Base-by-base conservation (phyloP, 2,113 vertebrate genomes). In the Micronycteris hirsuta region DNA sequence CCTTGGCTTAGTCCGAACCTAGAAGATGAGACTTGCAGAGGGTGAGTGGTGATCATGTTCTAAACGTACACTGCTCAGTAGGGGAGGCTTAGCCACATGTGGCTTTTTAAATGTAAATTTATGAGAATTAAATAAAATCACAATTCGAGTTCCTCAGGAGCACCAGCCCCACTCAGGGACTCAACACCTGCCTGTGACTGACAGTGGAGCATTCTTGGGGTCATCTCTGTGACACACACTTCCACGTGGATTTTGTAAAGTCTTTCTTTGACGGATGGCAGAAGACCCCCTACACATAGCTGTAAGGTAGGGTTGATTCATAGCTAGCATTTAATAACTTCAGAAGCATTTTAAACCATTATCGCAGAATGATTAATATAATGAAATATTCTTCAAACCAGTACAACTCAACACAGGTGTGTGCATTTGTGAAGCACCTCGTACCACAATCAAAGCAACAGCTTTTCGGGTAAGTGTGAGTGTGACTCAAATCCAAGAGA, bases 321-420 rank as follows among this genome's bases (percentile, higher is more conserved):
- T 83, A 19, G 73, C 19, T 52, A 47, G 26, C 41, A 93, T 80
- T 89, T 36, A 70, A n/a, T 52, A 94, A 89, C 49, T 80, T 80
- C 33, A 80, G 38, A 91, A 84, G 22, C n/a, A 96, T 95, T 71
- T 94, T 54, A 76, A 97, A 87, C 19, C 45, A 56, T 74, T 80
- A 67, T 83, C 65, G 33, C 3, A 74, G 31, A 87, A 81, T 43
- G 9, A 86, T 81, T 65, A 31, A 0, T 47, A 76, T 52, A 86
- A 41, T 71, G 74, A 63, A 80, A 56, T 54, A 71, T 89, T 73
- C 89, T 87, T 68, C 67, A 91, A 89, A 47, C 13, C 91, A 83
- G 52, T 65, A n/a, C 68, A 74, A 31, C 31, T 95, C 52, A 43
- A 31, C 15, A 68, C 47, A 26, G 52, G 16, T 13, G 83, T 63